Percentiles rank a stretch among this genome's conserved stretches.
Conservation (phyloP, 2,888 invertebrate species). For the Leistus spinibarbis region DNA sequence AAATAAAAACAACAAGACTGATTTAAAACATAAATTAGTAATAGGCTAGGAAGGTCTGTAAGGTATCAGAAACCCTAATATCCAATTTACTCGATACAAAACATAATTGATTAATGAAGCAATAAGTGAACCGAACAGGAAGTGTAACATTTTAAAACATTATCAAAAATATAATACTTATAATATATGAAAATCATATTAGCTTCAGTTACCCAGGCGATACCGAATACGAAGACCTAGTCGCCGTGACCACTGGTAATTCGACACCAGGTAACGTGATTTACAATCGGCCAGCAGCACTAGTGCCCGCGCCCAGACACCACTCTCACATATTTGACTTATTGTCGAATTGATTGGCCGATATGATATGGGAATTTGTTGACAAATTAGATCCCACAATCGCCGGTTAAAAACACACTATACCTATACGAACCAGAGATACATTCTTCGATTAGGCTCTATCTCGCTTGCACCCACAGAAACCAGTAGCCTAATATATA, state of each 20-base stretch:
- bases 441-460: neutral
- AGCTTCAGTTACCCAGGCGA: slow-evolving; percentile 10
- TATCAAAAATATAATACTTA: too few relatives aligned
- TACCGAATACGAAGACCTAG: slow-evolving; percentile 43
- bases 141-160: neutral
- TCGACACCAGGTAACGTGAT: slow-evolving; percentile 30
- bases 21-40: too few relatives aligned
- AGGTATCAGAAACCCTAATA: too few relatives aligned
- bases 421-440: neutral
- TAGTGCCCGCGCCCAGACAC: slow-evolving; percentile 1
- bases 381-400: slow-evolving; percentile 56
- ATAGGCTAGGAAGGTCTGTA: too few relatives aligned
- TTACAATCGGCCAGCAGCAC: slow-evolving; percentile 34
- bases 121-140: neutral
- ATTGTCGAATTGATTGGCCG: slow-evolving; percentile 47
- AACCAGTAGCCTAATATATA: neutral
- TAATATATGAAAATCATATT: slow-evolving; percentile 12
- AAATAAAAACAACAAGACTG: too few relatives aligned
- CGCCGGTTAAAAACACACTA: slow-evolving; percentile 24
- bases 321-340: slow-evolving; percentile 41
- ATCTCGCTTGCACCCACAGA: neutral
- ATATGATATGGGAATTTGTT: slow-evolving; percentile 58
- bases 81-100: neutral
- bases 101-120: neutral
- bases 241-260: slow-evolving; percentile 44